A percentile compares a stretch with the other conserved stretches of the same genome.
These are phyloP conservation scores for Amazona finschi DNA, from an alignment of 2,797 vertebrate genomes.

Conservation along the genomic window DNA sequence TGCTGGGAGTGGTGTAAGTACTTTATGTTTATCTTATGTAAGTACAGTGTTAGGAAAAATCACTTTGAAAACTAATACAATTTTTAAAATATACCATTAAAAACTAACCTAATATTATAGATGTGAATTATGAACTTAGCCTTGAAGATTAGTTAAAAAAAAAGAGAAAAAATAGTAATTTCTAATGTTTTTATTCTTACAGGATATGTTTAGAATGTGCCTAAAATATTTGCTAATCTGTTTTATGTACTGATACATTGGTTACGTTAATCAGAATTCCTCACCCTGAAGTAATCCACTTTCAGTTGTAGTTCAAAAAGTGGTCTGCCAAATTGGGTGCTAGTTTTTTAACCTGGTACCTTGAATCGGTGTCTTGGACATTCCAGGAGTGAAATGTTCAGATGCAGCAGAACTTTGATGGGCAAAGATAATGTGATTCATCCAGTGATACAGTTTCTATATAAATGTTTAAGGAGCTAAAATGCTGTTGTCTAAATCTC, in stretches of 20 bases:
- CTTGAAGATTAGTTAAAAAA: background rate
- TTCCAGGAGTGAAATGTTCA: background rate
- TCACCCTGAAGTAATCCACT: background rate
- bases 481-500: background rate
- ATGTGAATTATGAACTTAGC: background rate
- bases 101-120: slow-evolving; percentile 36
- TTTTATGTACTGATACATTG: background rate
- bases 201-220: background rate
- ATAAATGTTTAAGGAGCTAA: background rate
- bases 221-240: background rate
- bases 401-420: background rate
- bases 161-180: background rate
- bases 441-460: background rate
- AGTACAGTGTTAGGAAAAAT: slow-evolving; percentile 77
- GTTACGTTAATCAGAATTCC: background rate
- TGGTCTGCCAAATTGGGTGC: background rate
- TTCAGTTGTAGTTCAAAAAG: background rate
- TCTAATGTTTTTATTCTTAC: background rate
- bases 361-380: background rate
- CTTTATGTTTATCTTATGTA: slow-evolving; percentile 85
- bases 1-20: slow-evolving; percentile 76
- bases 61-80: slow-evolving; percentile 69
- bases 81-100: slow-evolving; percentile 41
- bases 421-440: background rate
- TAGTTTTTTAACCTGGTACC: background rate